Evolutionary conservation across 2,888 invertebrate species (phyloP), one percentile per base, ranked within the genome.

Genomic region (Onthophagus sagittarius): DNA sequence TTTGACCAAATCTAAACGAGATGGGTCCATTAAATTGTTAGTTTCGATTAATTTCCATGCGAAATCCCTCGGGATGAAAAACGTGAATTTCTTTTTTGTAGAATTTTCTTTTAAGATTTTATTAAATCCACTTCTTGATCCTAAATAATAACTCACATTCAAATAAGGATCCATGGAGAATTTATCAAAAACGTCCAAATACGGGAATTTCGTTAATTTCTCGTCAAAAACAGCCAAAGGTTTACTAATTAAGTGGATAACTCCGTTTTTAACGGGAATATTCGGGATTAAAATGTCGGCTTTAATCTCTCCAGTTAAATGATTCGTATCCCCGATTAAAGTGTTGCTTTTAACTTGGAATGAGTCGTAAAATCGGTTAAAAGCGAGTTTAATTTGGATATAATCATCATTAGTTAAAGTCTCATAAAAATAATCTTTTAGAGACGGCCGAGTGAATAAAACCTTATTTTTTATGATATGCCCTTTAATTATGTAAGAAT

Each of bases 191-290:
- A 97, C 91, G 0, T 94, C 94, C 15, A 94, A 91, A 79, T 93
- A 94, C 0, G 97, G 96, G 75, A 96, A 95, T 82, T 95, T 92
- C 78, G 91, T 90, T 76, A 96, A 91, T 4, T 92, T 92, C 4
- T 92, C 92, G 80, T 95, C 94, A 74, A 94, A 93, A 74, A 96
- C 91, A 90, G 95, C 94, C 23, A 97, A 87, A 0, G 96, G 96
- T 77, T 94, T 89, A 79, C 94, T 93, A 76, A 97, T 96, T 75
- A 97, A 89, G 85, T 97, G 97, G 0, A 97, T 92, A 0, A 97
- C 96, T 15, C 97, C 97, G 81, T 97, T 97, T 81, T 90, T 90
- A 15, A 97, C 94, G 0, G 96, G 96, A 76, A 97, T 96, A 84
- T 97, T 96, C 11, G 92, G 92, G 81, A 91, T 90, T 5, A 96